phyloP scores from a whole-genome alignment of 2,113 vertebrate species.

The Aspiorhynchus laticeps region DNA sequence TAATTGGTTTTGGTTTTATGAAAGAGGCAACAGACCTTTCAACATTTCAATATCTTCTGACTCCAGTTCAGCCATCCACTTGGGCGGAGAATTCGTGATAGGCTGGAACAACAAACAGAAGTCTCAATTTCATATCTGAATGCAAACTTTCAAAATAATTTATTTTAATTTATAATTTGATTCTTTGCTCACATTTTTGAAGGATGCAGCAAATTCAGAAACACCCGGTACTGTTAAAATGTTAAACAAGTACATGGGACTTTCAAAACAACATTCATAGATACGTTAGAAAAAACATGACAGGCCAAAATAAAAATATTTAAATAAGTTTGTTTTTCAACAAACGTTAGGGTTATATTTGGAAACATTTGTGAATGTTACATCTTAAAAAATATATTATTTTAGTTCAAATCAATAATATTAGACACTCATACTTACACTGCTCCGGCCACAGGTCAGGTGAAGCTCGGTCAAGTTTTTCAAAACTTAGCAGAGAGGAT shows the following conservation, averaged over 20 bases:
- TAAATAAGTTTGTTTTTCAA: not conserved
- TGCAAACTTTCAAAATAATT: constrained; percentile 11
- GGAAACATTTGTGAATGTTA: not conserved
- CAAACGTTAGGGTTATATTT: not conserved
- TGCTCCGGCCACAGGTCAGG: constrained; percentile 98
- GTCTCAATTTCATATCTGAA: not conserved
- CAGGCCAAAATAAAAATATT: not conserved
- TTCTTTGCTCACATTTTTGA: constrained; percentile 90
- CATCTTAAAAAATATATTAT: not conserved
- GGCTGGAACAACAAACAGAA: constrained; percentile 74
- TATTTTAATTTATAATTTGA: not conserved
- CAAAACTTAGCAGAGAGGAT: constrained; percentile 92
- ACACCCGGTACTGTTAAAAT: constrained; percentile 91
- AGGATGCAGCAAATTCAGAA: constrained; percentile 96
- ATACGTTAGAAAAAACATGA: not conserved
- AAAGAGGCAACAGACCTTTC: constrained; percentile 79
- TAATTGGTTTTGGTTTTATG: not conserved
- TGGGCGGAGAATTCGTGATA: constrained; percentile 93
- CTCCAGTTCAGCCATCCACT: constrained; percentile 99
- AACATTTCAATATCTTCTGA: constrained; percentile 98
- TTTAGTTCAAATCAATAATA: not conserved
- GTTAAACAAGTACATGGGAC: not conserved
- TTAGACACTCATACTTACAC: constrained; percentile 75
- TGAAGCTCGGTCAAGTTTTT: constrained; percentile 95
- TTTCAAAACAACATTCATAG: not conserved